Conservation (phyloP, 2,113 vertebrate species). For the Gopherus flavomarginatus region DNA sequence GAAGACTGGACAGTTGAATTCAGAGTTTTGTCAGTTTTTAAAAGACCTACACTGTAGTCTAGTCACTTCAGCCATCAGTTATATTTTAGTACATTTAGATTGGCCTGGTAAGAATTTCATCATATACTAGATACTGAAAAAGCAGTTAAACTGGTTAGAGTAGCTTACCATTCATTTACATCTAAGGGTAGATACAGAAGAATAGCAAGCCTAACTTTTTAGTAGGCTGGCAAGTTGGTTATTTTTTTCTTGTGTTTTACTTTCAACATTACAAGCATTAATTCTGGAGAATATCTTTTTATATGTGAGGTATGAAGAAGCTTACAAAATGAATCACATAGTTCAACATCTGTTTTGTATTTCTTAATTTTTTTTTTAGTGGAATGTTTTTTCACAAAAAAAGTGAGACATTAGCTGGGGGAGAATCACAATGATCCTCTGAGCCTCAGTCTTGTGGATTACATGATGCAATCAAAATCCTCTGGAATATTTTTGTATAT, state of each 20-base stretch:
- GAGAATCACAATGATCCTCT: background rate
- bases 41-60: too few species aligned
- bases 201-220: background rate
- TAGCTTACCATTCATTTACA: background rate
- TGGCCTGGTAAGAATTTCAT: background rate
- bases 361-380: background rate
- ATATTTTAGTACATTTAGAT: background rate
- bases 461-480: background rate
- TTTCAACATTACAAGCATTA: background rate
- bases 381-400: too few species aligned
- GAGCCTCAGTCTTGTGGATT: background rate
- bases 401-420: background rate
- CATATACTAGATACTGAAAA: too few species aligned
- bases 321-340: background rate
- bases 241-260: background rate
- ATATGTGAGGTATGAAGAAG: background rate
- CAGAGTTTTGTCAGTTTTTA: too few species aligned
- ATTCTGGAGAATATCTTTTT: background rate
- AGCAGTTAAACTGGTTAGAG: background rate
- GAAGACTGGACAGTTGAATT: too few species aligned
- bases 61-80: too few species aligned
- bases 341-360: background rate
- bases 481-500: background rate
- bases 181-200: background rate
- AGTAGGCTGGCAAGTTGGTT: background rate